Conservation (phyloP, 2,113 vertebrate genomes). For the Cephalophus harveyi region DNA sequence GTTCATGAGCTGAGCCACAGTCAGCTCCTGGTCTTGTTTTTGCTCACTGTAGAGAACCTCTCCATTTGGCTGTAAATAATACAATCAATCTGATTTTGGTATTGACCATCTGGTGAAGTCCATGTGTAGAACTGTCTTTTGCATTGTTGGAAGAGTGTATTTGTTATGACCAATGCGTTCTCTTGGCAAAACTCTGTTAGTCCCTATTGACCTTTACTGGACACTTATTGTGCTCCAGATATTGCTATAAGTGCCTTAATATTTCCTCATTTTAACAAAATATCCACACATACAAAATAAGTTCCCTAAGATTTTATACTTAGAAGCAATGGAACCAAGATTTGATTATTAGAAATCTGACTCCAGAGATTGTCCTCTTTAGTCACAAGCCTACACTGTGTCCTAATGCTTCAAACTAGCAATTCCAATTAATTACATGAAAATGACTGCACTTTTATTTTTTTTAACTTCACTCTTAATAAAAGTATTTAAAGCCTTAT, state of each 20-base stretch:
- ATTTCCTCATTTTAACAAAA: neutral
- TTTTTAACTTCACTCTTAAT: neutral
- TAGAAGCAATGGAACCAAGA: neutral
- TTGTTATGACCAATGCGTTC: rapidly evolving
- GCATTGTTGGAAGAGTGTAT: neutral
- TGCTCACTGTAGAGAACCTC: neutral
- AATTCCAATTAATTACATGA: neutral
- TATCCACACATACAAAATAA: neutral
- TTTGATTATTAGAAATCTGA: neutral
- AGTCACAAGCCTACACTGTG: neutral
- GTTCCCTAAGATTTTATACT: neutral
- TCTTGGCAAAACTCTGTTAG: neutral
- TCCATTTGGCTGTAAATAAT: neutral
- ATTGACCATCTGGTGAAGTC: neutral
- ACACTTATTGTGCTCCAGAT: neutral
- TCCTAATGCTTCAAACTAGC: neutral
- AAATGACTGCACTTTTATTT: neutral
- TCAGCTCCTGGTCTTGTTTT: neutral
- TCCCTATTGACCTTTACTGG: neutral
- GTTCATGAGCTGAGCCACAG: neutral
- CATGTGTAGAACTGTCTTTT: neutral
- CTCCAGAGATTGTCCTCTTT: neutral
- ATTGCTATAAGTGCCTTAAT: neutral
- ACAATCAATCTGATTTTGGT: neutral
- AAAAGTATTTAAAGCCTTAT: neutral